These are phyloP conservation scores for Drosophila imparisetae DNA, from an alignment of 2,888 invertebrate species.

Conservation along the genomic window DNA sequence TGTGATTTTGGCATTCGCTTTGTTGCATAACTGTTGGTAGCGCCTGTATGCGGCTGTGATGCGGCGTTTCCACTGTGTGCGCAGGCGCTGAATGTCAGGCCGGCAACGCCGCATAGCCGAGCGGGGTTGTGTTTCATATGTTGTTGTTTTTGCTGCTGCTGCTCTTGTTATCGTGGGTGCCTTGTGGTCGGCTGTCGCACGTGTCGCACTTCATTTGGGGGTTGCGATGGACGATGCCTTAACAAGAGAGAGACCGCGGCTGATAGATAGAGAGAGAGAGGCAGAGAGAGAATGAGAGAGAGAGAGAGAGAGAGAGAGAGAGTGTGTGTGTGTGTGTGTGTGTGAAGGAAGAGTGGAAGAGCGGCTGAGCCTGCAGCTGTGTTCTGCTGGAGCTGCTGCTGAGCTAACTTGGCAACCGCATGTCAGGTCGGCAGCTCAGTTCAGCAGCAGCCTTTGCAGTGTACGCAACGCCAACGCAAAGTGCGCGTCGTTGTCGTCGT, in stretches of 20 bases:
- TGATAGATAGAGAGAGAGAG: not conserved
- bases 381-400: conserved; percentile 26
- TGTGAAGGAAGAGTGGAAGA: conserved; percentile 6
- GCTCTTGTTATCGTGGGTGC: conserved; percentile 54
- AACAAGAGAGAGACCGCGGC: conserved; percentile 1
- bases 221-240: conserved; percentile 42
- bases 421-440: conserved; percentile 65
- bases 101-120: conserved; percentile 54
- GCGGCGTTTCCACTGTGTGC: conserved; percentile 39
- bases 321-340: not conserved
- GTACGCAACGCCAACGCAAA: conserved; percentile 59
- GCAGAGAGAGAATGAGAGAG: not conserved
- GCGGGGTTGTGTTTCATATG: conserved; percentile 42
- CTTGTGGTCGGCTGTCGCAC: conserved; percentile 41
- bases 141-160: conserved; percentile 27
- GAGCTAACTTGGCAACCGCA: conserved; percentile 63
- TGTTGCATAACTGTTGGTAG: conserved; percentile 46
- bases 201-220: conserved; percentile 53
- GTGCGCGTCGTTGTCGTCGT: conserved; percentile 56
- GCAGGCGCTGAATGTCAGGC: conserved; percentile 45
- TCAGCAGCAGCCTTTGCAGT: conserved; percentile 79
- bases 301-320: conserved; percentile 13
- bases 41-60: conserved; percentile 41
- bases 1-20: not conserved
- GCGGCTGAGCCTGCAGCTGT: conserved; percentile 30